These are phyloP conservation scores for Gadopsis bispinosus DNA, from an alignment of 2,797 vertebrate species.

Conservation along the genomic window DNA sequence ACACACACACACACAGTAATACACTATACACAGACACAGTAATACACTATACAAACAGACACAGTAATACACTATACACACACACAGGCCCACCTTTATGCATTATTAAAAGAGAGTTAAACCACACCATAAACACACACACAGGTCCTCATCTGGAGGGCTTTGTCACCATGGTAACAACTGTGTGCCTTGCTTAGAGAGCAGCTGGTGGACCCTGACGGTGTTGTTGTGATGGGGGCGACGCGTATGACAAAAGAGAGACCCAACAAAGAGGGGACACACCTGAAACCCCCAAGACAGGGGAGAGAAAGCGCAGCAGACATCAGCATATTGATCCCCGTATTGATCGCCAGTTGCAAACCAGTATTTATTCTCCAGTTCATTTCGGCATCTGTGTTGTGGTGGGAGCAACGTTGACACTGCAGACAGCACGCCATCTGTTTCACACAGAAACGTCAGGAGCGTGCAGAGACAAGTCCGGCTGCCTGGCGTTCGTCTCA, in stretches of 20 bases:
- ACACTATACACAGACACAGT: too few species aligned
- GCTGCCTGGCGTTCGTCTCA: slow-evolving; percentile 59
- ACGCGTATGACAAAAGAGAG: slow-evolving; percentile 12
- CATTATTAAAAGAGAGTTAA: slow-evolving; percentile 79
- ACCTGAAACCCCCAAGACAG: neutral
- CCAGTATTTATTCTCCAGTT: slow-evolving; percentile 44
- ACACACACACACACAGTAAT: too few species aligned
- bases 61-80: too few species aligned
- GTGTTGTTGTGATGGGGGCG: slow-evolving; percentile 37
- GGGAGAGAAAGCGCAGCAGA: neutral
- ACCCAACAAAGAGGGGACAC: slow-evolving; percentile 42
- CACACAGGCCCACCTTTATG: slow-evolving; percentile 50
- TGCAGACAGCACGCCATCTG: slow-evolving; percentile 53
- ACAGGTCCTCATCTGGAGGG: slow-evolving; percentile 59
- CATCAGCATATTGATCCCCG: slow-evolving; percentile 53
- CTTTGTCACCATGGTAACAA: slow-evolving; percentile 72
- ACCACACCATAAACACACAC: slow-evolving; percentile 61
- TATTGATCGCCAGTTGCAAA: slow-evolving; percentile 62
- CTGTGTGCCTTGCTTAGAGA: slow-evolving; percentile 31
- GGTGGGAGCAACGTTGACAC: slow-evolving; percentile 24
- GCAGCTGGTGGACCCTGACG: slow-evolving; percentile 64
- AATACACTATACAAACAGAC: too few species aligned
- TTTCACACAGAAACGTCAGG: slow-evolving; percentile 30
- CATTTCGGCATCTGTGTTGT: neutral
- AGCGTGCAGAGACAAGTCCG: slow-evolving; percentile 62